Conservation (phyloP, 2,888 invertebrate genomes). For the Mesochorus sp. region DNA sequence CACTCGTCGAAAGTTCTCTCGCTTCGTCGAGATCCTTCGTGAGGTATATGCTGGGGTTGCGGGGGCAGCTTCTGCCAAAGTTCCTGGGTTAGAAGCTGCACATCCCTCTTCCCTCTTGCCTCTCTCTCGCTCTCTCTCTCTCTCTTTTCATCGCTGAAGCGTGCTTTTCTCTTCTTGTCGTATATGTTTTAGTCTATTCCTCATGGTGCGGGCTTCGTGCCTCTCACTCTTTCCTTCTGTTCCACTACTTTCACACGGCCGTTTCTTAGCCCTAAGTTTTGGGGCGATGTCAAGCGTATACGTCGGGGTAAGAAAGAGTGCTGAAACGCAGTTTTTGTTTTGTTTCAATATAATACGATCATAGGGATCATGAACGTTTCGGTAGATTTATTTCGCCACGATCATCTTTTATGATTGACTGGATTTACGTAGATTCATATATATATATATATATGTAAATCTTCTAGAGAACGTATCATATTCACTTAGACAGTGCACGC, state of each 20-base stretch:
- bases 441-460: too few species aligned
- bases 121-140: too few species aligned
- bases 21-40: conserved; percentile 16
- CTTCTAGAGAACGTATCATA: too few species aligned
- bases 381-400: background rate
- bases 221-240: background rate
- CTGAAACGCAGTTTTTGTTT: background rate
- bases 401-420: too few species aligned
- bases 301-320: background rate
- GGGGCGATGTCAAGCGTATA: conserved; percentile 20
- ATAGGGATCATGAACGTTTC: too few species aligned
- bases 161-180: conserved; percentile 20
- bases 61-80: conserved; percentile 36
- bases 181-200: conserved; percentile 29
- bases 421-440: too few species aligned
- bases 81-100: conserved; percentile 32
- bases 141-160: background rate
- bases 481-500: too few species aligned
- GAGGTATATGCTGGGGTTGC: conserved; percentile 19
- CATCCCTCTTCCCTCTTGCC: conserved; percentile 32
- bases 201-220: conserved; percentile 40
- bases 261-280: background rate
- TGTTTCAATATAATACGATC: too few species aligned
- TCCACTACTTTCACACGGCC: conserved; percentile 5
- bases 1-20: conserved; percentile 55